A percentile compares a stretch with the other conserved stretches of the same genome.
Conservation (phyloP, 2,888 invertebrate genomes). For the Bellardia pandia region DNA sequence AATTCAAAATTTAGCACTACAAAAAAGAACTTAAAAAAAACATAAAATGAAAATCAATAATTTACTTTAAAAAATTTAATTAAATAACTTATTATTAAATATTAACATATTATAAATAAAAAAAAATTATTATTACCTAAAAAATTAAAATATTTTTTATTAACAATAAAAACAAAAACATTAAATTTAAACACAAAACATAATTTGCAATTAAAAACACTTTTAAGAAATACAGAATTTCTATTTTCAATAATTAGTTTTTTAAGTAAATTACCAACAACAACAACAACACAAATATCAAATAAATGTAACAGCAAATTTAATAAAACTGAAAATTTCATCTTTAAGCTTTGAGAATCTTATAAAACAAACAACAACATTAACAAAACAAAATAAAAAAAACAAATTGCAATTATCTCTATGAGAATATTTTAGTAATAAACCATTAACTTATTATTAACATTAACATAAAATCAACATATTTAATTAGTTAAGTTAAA, state of each 20-base stretch:
- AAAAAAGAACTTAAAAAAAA: constrained; percentile 19
- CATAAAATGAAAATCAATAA: constrained; percentile 16
- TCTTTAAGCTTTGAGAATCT: constrained; percentile 60
- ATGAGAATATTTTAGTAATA: constrained; percentile 75
- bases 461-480: constrained; percentile 68
- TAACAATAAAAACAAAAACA: not conserved
- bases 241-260: constrained; percentile 51
- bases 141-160: constrained; percentile 1
- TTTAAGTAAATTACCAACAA: constrained; percentile 37
- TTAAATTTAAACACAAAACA: not conserved
- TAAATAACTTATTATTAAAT: not conserved
- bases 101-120: not conserved
- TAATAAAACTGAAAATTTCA: constrained; percentile 35
- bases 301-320: constrained; percentile 34
- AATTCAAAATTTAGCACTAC: constrained; percentile 36
- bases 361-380: constrained; percentile 15
- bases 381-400: not conserved
- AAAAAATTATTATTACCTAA: not conserved
- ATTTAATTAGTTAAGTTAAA: constrained; percentile 62
- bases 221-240: constrained; percentile 37
- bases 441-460: constrained; percentile 77
- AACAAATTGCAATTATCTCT: constrained; percentile 72
- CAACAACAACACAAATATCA: constrained; percentile 38
- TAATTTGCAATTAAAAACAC: constrained; percentile 41
- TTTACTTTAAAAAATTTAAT: constrained; percentile 43